A percentile compares a stretch with the other conserved stretches of the same genome.
These are phyloP conservation scores for Melieria picta DNA, from an alignment of 2,888 invertebrate species.

Conservation along the genomic window DNA sequence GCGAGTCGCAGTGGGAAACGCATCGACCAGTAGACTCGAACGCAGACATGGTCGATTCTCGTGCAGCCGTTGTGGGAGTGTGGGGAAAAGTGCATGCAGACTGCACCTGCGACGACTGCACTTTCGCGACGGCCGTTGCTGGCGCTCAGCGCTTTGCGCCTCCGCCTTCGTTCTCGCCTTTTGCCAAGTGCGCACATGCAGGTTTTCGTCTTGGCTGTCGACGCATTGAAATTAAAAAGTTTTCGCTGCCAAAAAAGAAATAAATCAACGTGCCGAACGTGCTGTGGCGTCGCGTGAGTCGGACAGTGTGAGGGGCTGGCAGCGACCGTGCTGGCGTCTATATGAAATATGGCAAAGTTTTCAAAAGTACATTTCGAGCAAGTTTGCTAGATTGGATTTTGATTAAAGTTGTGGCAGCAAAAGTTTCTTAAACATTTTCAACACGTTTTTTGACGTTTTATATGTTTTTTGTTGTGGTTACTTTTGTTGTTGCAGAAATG, in stretches of 20 bases:
- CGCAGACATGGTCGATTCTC: too few species aligned
- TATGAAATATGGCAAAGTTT: neutral
- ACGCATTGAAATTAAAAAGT: conserved; percentile 34
- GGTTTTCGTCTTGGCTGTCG: too few species aligned
- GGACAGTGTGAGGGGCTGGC: neutral
- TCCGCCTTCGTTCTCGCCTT: neutral
- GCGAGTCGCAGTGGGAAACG: too few species aligned
- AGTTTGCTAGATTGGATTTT: conserved; percentile 36
- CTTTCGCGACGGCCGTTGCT: too few species aligned
- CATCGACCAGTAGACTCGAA: too few species aligned
- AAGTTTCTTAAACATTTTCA: neutral
- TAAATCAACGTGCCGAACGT: neutral
- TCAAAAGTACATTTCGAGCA: conserved; percentile 19
- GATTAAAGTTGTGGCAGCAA: conserved; percentile 30
- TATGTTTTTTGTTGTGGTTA: neutral
- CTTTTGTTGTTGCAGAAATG: neutral
- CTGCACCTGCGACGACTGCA: too few species aligned
- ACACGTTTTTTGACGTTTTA: neutral
- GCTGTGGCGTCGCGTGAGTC: neutral
- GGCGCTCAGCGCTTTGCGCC: too few species aligned
- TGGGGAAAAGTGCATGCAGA: too few species aligned
- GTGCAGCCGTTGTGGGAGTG: too few species aligned
- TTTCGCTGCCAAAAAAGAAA: conserved; percentile 11
- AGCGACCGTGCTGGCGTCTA: neutral
- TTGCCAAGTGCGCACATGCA: too few species aligned